These are phyloP conservation scores for Macrochelys suwanniensis DNA, from an alignment of 2,797 vertebrate species.

Conservation along the genomic window DNA sequence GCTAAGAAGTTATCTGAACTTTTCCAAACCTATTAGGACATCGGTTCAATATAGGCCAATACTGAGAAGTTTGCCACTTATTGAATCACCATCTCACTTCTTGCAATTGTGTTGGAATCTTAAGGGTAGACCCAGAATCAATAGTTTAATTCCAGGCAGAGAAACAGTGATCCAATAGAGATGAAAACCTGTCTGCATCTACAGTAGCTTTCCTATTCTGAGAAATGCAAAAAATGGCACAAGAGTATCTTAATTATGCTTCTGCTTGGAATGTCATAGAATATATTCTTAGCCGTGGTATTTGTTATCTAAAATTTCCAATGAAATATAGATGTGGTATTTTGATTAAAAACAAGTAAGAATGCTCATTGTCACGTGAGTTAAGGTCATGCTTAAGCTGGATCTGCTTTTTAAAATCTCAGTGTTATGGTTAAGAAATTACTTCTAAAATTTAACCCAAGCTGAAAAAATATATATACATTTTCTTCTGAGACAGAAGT, in stretches of 20 bases:
- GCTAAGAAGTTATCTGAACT: fast-evolving
- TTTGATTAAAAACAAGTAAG: conserved; percentile 23
- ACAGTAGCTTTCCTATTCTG: conserved; percentile 16
- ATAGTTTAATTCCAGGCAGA: conserved; percentile 22
- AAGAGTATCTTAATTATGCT: conserved; percentile 30
- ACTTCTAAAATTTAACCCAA: conserved; percentile 33
- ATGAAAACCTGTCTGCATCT: background rate
- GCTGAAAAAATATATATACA: conserved; percentile 41
- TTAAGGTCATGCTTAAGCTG: conserved; percentile 3
- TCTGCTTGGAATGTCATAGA: conserved; percentile 37
- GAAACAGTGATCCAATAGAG: background rate
- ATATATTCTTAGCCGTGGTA: conserved; percentile 16
- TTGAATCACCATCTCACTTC: background rate
- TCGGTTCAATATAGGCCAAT: background rate
- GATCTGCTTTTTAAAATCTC: conserved; percentile 24
- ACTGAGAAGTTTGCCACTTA: background rate
- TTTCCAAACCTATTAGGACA: background rate
- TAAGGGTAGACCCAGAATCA: background rate
- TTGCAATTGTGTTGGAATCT: background rate
- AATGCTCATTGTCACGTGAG: background rate
- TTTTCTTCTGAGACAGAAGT: background rate
- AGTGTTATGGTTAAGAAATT: conserved; percentile 16
- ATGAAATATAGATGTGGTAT: conserved; percentile 26
- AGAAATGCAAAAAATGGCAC: background rate
- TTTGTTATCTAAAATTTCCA: conserved; percentile 44